Evolutionary conservation across 2,888 invertebrate species (phyloP).

Genomic region (Eilema caniola): DNA sequence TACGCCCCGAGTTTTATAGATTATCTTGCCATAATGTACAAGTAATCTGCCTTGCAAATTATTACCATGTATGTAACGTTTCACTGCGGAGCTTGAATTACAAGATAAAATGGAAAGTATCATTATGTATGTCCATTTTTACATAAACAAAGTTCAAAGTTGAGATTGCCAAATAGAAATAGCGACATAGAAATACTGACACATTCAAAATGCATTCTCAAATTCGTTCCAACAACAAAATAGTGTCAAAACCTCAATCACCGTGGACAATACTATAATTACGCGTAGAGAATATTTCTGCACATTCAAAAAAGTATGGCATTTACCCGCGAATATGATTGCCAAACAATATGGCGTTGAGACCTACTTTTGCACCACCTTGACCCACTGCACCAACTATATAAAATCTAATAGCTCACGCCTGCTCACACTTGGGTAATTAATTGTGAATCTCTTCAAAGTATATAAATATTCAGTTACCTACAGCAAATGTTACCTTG

Average conservation of each 20-base stretch:
- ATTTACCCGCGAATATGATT: conserved; percentile 50
- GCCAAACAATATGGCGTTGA: conserved; percentile 42
- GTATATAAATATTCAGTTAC: conserved; percentile 7
- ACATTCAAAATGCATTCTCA: conserved; percentile 32
- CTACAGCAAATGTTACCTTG: conserved; percentile 32
- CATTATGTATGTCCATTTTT: conserved; percentile 30
- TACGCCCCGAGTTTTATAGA: not conserved
- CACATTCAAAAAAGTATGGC: conserved; percentile 45
- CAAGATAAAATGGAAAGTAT: conserved; percentile 12
- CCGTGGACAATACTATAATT: conserved; percentile 56
- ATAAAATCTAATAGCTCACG: conserved; percentile 48
- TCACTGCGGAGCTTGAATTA: conserved; percentile 3
- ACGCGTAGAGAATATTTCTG: conserved; percentile 46
- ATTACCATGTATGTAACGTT: conserved; percentile 4
- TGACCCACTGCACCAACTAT: conserved; percentile 52
- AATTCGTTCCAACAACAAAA: conserved; percentile 36
- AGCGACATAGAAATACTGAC: conserved; percentile 35
- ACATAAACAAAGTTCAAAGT: conserved; percentile 44
- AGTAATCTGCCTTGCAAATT: conserved; percentile 1
- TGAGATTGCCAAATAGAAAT: conserved; percentile 43
- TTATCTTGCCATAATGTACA: not conserved
- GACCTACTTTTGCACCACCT: conserved; percentile 52
- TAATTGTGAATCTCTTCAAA: conserved; percentile 36
- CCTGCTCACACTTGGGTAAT: conserved; percentile 43
- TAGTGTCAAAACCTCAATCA: conserved; percentile 56